A percentile compares a stretch with the other conserved stretches of the same genome.
Evolutionary conservation across 2,888 invertebrate genomes (phyloP).

Genomic region (Chrysina gloriosa): DNA sequence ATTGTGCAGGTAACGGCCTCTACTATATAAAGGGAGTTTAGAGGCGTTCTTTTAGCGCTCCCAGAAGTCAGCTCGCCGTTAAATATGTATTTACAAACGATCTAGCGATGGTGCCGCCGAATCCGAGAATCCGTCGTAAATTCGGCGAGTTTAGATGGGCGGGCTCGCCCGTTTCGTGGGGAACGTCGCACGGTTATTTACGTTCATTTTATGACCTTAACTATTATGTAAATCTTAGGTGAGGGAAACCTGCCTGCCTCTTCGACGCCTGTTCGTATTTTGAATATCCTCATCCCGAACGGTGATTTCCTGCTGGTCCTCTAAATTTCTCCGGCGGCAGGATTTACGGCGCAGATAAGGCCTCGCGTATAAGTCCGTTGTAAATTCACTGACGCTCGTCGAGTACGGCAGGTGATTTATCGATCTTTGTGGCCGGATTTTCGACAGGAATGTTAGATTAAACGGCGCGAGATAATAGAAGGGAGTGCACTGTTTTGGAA

Average conservation of each 20-base stretch:
- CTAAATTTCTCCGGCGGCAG: slow-evolving; percentile 36
- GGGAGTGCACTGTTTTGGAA: too few relatives aligned
- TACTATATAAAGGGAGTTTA: too few relatives aligned
- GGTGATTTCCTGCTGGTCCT: slow-evolving; percentile 40
- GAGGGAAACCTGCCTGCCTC: slow-evolving; percentile 19
- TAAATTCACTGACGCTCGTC: slow-evolving; percentile 29
- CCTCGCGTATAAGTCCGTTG: slow-evolving; percentile 27
- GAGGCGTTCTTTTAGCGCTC: too few relatives aligned
- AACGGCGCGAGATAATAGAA: too few relatives aligned
- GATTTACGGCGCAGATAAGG: slow-evolving; percentile 39
- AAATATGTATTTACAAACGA: slow-evolving; percentile 24
- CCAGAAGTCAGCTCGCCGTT: slow-evolving; percentile 5
- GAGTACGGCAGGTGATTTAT: slow-evolving; percentile 27
- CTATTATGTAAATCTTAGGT: slow-evolving; percentile 42
- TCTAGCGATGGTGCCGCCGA: slow-evolving; percentile 5
- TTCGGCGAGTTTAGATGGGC: neutral
- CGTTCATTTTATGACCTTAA: slow-evolving; percentile 38
- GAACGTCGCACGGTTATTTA: slow-evolving; percentile 36
- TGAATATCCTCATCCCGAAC: slow-evolving; percentile 31
- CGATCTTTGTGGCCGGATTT: slow-evolving; percentile 22
- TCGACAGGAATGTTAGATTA: too few relatives aligned
- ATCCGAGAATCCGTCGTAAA: slow-evolving; percentile 20
- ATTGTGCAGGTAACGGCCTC: too few relatives aligned
- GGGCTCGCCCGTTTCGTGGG: slow-evolving; percentile 18
- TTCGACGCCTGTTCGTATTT: slow-evolving; percentile 1